Base-by-base conservation (phyloP, 2,113 vertebrate species). In the Ageneiosus marmoratus region DNA sequence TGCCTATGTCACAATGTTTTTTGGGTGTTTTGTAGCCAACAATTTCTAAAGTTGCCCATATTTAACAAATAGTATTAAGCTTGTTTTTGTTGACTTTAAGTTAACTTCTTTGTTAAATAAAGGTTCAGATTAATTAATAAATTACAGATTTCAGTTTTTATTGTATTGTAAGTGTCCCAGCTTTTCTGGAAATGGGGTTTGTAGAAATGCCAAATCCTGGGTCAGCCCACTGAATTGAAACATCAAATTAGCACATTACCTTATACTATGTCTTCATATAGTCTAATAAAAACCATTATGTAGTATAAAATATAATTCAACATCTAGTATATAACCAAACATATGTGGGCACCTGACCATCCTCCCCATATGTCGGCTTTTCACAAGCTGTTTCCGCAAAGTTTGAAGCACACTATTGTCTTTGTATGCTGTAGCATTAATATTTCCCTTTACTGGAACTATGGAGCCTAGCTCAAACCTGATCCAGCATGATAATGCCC, bases 221-320 rank as follows among this genome's bases (percentile, higher is more conserved):
- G 27, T 62, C 72, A 60, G 7, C 53, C 56, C 65, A 55, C 15
- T 55, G 75, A 77, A 81, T 58, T n/a, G 20, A 15, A 41, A 55
- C 65, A 41, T 72, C 60, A 76, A 53, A 51, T 70, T 32, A 75
- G 74, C 60, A 75, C 60, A 70, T 86, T 74, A 13, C 16, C n/a
- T 29, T 85, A 73, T 51, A n/a, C n/a, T n/a, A 74, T 74, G 48
- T 20, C 32, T 48, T 51, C 27, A 5, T 51, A 29, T 29, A 32
- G 27, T 53, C 27, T 53, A 34, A 34, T 75, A 75, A 29, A 53
- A 75, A 22, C 29, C 27, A 20, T 12, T 75, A 22, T 51, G 16
- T 53, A 53, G 48, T 53, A 53, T 51, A 3, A 50, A 51, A 27
- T 10, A 13, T 29, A 50, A 8, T 74, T 74, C 37, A 46, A 46